These are phyloP conservation scores for Drosophila robusta DNA, from an alignment of 2,888 invertebrate genomes.

Conservation along the genomic window DNA sequence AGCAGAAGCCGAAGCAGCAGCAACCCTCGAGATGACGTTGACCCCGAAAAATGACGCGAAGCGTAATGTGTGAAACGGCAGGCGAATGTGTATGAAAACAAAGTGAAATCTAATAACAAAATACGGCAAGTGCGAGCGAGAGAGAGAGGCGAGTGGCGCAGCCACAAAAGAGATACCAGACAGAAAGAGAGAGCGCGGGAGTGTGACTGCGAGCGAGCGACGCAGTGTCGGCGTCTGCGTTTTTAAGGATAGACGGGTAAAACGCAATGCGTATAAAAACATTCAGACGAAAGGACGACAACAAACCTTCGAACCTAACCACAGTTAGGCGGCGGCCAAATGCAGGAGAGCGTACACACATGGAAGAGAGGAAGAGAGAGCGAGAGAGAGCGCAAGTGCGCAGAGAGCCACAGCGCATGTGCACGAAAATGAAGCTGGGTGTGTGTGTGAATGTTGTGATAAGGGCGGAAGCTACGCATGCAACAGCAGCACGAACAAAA, in stretches of 20 bases:
- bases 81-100: slow-evolving; percentile 77
- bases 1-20: slow-evolving; percentile 49
- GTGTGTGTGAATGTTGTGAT: slow-evolving; percentile 49
- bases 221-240: slow-evolving; percentile 51
- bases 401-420: slow-evolving; percentile 41
- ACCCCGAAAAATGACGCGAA: slow-evolving; percentile 82
- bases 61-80: slow-evolving; percentile 74
- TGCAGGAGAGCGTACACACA: slow-evolving; percentile 6
- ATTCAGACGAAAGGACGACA: slow-evolving; percentile 70
- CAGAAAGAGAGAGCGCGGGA: slow-evolving; percentile 1
- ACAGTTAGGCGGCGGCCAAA: slow-evolving; percentile 57
- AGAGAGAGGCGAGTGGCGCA: slow-evolving; percentile 6
- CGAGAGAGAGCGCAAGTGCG: neutral
- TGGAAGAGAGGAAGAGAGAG: slow-evolving; percentile 1
- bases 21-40: slow-evolving; percentile 84
- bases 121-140: slow-evolving; percentile 58
- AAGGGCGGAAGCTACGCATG: slow-evolving; percentile 71
- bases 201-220: slow-evolving; percentile 10
- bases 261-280: slow-evolving; percentile 78
- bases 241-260: slow-evolving; percentile 74
- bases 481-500: slow-evolving; percentile 42
- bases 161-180: slow-evolving; percentile 22
- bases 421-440: slow-evolving; percentile 27
- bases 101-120: slow-evolving; percentile 76
- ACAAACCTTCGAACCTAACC: slow-evolving; percentile 41